phyloP scores from a whole-genome alignment of 2,888 invertebrate genomes.

The Rotaria socialis region DNA sequence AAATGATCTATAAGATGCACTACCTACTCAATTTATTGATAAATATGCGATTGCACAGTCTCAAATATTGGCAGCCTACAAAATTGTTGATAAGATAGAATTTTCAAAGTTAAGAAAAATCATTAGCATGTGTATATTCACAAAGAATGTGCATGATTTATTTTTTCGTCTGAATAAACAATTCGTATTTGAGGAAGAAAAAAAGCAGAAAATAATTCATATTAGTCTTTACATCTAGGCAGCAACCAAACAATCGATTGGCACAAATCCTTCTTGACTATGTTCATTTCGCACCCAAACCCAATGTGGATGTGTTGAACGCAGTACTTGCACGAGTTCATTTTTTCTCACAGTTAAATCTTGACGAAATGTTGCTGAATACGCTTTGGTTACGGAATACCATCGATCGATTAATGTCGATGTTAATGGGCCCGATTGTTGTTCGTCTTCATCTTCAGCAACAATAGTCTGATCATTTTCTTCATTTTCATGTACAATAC shows the following conservation, averaged over 20 bases:
- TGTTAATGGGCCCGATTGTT: not conserved
- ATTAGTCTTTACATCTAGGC: not conserved
- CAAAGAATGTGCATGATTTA: no score
- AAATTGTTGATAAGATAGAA: no score
- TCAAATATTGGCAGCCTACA: no score
- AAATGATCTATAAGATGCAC: no score
- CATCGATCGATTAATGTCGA: constrained; percentile 5
- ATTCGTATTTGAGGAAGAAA: no score
- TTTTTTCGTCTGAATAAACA: no score
- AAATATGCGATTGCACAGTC: no score
- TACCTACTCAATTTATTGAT: no score
- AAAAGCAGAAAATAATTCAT: no score
- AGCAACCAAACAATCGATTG: not conserved
- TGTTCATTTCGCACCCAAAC: constrained; percentile 2
- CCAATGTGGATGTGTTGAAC: constrained; percentile 34
- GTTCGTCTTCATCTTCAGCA: not conserved
- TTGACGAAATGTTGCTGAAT: constrained; percentile 24
- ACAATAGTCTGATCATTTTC: not conserved
- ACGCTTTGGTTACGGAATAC: not conserved
- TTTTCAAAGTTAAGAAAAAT: no score
- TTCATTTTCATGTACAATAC: not conserved
- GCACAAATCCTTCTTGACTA: not conserved
- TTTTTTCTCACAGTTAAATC: constrained; percentile 24
- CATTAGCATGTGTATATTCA: no score
- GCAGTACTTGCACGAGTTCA: not conserved